phyloP scores from a whole-genome alignment of 2,113 vertebrate genomes.

The Callocephalon fimbriatum region DNA sequence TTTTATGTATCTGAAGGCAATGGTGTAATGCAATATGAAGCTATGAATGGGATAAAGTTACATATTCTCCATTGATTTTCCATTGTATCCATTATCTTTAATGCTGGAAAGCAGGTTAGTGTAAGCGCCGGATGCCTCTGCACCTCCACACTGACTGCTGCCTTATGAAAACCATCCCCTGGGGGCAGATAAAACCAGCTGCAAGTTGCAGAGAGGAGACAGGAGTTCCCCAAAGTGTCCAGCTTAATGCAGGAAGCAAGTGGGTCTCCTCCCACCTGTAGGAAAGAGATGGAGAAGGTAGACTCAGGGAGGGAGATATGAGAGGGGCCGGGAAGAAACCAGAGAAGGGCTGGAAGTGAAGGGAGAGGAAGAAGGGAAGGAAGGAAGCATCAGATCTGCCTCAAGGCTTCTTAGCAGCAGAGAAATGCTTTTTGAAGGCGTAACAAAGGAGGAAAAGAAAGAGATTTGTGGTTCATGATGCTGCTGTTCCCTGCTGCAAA shows the following conservation, averaged over 20 bases:
- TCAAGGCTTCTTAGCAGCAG: background rate
- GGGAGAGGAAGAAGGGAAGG: background rate
- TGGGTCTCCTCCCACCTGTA: background rate
- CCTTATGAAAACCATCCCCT: conserved; percentile 30
- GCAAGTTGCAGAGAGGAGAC: conserved; percentile 28
- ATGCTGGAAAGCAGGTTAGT: conserved; percentile 64
- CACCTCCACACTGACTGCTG: conserved; percentile 60
- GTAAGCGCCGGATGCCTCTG: conserved; percentile 66
- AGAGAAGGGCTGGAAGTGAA: background rate
- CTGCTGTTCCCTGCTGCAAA: background rate
- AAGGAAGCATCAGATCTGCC: background rate
- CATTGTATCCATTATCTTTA: conserved; percentile 64
- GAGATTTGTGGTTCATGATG: fast-evolving
- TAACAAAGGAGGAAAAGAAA: background rate
- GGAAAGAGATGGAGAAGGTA: background rate
- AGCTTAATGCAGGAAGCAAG: background rate
- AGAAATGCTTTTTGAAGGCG: background rate
- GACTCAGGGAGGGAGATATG: background rate
- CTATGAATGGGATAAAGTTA: conserved; percentile 56
- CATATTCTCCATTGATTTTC: conserved; percentile 69
- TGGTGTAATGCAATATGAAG: conserved; percentile 59
- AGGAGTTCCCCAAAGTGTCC: background rate
- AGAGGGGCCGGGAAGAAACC: background rate
- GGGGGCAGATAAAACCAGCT: conserved; percentile 38
- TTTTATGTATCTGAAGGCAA: conserved; percentile 47